A percentile compares a stretch with the other conserved stretches of the same genome.
Conservation (phyloP, 2,888 invertebrate genomes). For the Eupithecia tripunctaria region DNA sequence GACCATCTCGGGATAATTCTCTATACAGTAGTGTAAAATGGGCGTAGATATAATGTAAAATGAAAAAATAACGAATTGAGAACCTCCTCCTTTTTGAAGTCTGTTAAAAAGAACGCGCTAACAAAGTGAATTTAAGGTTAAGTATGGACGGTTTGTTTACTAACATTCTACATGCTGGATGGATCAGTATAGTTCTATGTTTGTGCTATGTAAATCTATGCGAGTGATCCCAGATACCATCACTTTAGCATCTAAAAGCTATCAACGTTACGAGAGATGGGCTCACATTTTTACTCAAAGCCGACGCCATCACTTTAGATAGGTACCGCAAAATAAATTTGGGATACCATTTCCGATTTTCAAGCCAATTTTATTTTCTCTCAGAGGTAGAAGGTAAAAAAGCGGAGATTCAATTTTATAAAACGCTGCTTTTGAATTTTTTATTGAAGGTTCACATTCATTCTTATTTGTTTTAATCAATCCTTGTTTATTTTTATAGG, state of each 20-base stretch:
- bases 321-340: constrained; percentile 17
- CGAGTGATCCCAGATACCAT: neutral
- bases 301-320: constrained; percentile 23
- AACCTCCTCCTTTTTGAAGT: too few species aligned
- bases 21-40: too few species aligned
- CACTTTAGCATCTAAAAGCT: constrained; percentile 25
- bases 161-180: too few species aligned
- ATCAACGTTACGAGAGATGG: neutral
- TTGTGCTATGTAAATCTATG: neutral
- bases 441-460: too few species aligned
- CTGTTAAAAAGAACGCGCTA: too few species aligned
- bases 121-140: too few species aligned
- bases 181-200: too few species aligned
- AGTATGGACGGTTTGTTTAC: too few species aligned
- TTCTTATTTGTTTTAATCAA: too few species aligned
- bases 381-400: neutral
- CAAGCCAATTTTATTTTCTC: neutral
- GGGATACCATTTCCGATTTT: neutral
- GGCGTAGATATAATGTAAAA: too few species aligned
- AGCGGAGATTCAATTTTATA: neutral
- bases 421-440: neutral
- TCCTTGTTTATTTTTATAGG: neutral
- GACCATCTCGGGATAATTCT: too few species aligned
- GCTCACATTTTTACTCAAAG: constrained; percentile 21
- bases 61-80: too few species aligned